Base-by-base conservation (phyloP, 2,888 invertebrate species). In the Tineola bisselliella region DNA sequence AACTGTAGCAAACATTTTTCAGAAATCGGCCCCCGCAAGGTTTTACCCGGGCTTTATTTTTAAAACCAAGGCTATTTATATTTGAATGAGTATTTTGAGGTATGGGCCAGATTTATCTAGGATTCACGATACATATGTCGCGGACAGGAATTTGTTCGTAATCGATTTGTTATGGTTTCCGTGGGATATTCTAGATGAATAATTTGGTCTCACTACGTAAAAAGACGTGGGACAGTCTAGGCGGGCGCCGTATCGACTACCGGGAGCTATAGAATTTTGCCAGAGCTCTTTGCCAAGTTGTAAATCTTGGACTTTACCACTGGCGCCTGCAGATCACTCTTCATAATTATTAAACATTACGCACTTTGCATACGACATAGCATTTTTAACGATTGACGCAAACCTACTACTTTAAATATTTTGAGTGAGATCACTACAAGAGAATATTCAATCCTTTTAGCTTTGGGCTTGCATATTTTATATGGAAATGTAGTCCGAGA, bases 41-140 rank as follows among this genome's bases (percentile, higher is more conserved):
- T 64, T 68, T 65, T 65, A 66, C 66, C 65, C 64, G 59, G 13
- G 59, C 64, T 66, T 70, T 74, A 74, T 73, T 74, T 75, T 74
- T 73, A 69, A 67, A 68, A 66, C 65, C 74, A 73, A 74, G 74
- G 72, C 70, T 72, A 66, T 65, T 65, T 65, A 62, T 59, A 61
- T 62, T 62, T 61, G 58, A 61, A 61, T 57, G 31, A 12, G 57
- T 62, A 60, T 62, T 62, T 61, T 57, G 48, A 61, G 44, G 52
- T 30, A 5, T 56, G 56, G 56, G 56, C 25, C 56, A 56, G 56
- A 17, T 17, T 56, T 48, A 48, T 10, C 6, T 15, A 17, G 48
- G 48, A 17, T 48, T 13, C 17, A 15, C 48, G 17, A 48, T 38
- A 48, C 48, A 48, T 48, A 15, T 15, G 48, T 48, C 48, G 48